These are phyloP conservation scores for Boleophthalmus pectinirostris DNA, from an alignment of 2,113 vertebrate species.

Conservation along the genomic window DNA sequence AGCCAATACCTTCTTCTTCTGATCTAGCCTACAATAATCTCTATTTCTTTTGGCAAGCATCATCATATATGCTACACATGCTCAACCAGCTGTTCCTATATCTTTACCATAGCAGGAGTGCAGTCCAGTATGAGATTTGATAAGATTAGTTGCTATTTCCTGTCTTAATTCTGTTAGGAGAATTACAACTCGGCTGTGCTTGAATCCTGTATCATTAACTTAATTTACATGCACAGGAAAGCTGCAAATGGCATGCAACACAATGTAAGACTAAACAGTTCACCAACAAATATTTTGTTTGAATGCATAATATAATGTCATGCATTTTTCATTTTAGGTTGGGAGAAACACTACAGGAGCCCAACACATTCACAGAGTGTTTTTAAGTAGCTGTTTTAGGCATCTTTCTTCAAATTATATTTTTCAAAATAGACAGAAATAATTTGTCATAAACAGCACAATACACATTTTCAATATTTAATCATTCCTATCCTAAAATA, in stretches of 20 bases:
- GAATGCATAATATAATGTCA: background rate
- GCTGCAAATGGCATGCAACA: background rate
- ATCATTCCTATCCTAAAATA: background rate
- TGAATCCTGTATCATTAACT: conserved; percentile 48
- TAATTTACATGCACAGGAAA: conserved; percentile 50
- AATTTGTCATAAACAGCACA: background rate
- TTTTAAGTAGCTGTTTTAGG: background rate
- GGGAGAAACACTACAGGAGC: background rate
- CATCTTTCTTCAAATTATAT: background rate
- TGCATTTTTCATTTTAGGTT: background rate
- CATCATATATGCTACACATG: too few species aligned
- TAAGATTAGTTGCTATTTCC: conserved; percentile 71
- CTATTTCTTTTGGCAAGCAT: too few species aligned
- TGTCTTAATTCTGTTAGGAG: conserved; percentile 60
- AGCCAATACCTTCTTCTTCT: too few species aligned
- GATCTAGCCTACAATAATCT: too few species aligned
- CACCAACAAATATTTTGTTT: background rate
- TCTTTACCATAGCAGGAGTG: conserved; percentile 46
- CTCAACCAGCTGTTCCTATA: conserved; percentile 28
- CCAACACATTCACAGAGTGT: background rate
- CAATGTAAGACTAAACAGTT: background rate
- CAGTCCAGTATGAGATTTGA: conserved; percentile 59
- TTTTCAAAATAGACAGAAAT: background rate
- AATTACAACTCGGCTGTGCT: conserved; percentile 46
- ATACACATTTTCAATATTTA: background rate